These are phyloP conservation scores for Xyrauchen texanus DNA, from an alignment of 2,113 vertebrate species.

Conservation along the genomic window DNA sequence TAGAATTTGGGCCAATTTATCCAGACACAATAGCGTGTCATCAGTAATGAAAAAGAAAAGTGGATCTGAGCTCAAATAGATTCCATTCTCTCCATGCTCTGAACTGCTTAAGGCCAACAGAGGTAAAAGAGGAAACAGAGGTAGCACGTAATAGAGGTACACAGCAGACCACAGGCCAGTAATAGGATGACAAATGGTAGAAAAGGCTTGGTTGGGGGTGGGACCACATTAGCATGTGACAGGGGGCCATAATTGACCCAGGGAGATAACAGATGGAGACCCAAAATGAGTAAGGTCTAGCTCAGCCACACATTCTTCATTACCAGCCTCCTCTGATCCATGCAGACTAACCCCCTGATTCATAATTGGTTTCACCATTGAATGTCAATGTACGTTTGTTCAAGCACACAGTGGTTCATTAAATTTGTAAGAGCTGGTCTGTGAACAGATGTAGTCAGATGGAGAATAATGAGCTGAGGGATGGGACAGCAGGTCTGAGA, in stretches of 20 bases:
- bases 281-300: constrained; percentile 26
- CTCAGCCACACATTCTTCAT: constrained; percentile 32
- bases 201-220: constrained; percentile 13
- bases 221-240: constrained; percentile 53
- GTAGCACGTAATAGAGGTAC: neutral
- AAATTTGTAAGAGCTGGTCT: constrained; percentile 16
- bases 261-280: constrained; percentile 58
- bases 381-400: constrained; percentile 22
- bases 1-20: constrained; percentile 21
- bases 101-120: neutral
- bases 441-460: constrained; percentile 36
- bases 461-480: constrained; percentile 12
- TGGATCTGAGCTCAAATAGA: constrained; percentile 43
- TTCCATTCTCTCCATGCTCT: constrained; percentile 31
- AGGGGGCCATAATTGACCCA: constrained; percentile 40
- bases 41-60: constrained; percentile 29
- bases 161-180: constrained; percentile 14
- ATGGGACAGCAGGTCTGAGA: neutral
- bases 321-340: constrained; percentile 37
- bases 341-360: constrained; percentile 4
- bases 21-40: constrained; percentile 33
- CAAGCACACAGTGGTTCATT: constrained; percentile 24
- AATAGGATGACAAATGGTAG: constrained; percentile 43
- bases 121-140: neutral
- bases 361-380: constrained; percentile 32